Conservation (phyloP, 1,140 invertebrate genomes). For the Cydia pomonella region DNA sequence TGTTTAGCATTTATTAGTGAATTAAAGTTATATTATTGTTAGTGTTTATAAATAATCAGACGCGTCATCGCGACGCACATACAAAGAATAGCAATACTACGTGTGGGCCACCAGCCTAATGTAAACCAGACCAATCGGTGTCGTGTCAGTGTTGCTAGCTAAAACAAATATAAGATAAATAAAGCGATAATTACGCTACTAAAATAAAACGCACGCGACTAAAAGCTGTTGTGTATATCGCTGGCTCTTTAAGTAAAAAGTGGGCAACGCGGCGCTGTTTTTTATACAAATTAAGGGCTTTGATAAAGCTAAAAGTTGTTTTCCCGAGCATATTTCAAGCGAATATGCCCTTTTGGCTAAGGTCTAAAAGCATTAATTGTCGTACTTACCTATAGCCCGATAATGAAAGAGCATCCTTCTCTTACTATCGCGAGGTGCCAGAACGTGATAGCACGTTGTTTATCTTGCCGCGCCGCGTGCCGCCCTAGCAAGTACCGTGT, state of each 20-base stretch:
- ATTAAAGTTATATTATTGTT: slow-evolving; percentile 18
- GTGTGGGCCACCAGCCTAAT: slow-evolving; percentile 52
- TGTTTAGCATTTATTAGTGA: slow-evolving; percentile 27
- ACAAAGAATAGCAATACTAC: slow-evolving; percentile 64
- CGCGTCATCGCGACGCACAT: slow-evolving; percentile 13
- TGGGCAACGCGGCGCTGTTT: neutral
- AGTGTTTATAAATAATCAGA: slow-evolving; percentile 8
- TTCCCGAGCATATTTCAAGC: neutral
- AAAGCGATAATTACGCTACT: slow-evolving; percentile 54
- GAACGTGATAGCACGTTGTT: neutral
- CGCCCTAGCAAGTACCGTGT: slow-evolving; percentile 45
- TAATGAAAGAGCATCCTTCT: neutral
- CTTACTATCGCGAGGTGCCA: neutral
- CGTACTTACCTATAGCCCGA: neutral
- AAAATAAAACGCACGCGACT: slow-evolving; percentile 54
- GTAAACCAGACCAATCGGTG: slow-evolving; percentile 71
- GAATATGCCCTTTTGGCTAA: neutral
- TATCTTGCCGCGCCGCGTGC: slow-evolving; percentile 34
- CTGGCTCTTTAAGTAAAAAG: slow-evolving; percentile 29
- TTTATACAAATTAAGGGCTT: neutral
- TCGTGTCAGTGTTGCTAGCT: slow-evolving; percentile 72
- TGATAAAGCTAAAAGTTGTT: slow-evolving; percentile 25
- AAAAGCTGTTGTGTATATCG: slow-evolving; percentile 55
- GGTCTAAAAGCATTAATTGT: slow-evolving; percentile 30
- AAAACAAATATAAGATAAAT: slow-evolving; percentile 45